A percentile compares a stretch with the other conserved stretches of the same genome.
Conservation (phyloP, 1,140 invertebrate species). For the Caenorhabditis brenneri region DNA sequence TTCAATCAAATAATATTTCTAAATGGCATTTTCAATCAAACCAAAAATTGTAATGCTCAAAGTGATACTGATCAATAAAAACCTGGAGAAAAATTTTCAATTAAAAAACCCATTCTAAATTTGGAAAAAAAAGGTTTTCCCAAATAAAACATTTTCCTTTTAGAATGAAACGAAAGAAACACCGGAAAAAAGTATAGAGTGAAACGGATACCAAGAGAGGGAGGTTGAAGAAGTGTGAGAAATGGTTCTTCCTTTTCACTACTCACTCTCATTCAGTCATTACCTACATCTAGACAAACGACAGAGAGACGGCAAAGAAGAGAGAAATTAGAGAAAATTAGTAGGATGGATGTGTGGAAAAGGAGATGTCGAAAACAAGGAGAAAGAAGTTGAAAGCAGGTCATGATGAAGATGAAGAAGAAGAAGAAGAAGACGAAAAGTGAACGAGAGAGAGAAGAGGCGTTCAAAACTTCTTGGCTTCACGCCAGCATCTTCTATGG, state of each 20-base stretch:
- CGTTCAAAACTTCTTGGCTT: neutral
- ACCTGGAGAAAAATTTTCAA: too few species aligned
- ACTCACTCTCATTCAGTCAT: neutral
- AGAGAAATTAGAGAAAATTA: neutral
- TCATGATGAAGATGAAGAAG: neutral
- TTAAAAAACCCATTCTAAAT: too few species aligned
- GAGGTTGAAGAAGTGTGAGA: neutral
- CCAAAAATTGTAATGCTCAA: too few species aligned
- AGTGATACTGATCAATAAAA: too few species aligned
- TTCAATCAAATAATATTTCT: too few species aligned
- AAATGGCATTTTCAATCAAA: too few species aligned
- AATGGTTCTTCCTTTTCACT: neutral
- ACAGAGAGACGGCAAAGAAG: neutral
- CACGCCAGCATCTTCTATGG: neutral
- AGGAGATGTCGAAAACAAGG: constrained; percentile 6
- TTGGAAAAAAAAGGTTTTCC: too few species aligned
- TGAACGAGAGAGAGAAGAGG: neutral
- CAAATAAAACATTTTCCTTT: too few species aligned
- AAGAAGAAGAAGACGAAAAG: neutral
- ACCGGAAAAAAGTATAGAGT: too few species aligned
- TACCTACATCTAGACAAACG: neutral
- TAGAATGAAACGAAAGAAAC: too few species aligned
- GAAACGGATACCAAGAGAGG: too few species aligned
- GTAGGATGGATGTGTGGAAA: neutral
- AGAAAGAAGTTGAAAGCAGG: neutral